These are phyloP conservation scores for Caradrina clavipalpis DNA, from an alignment of 2,888 invertebrate species.

Conservation along the genomic window DNA sequence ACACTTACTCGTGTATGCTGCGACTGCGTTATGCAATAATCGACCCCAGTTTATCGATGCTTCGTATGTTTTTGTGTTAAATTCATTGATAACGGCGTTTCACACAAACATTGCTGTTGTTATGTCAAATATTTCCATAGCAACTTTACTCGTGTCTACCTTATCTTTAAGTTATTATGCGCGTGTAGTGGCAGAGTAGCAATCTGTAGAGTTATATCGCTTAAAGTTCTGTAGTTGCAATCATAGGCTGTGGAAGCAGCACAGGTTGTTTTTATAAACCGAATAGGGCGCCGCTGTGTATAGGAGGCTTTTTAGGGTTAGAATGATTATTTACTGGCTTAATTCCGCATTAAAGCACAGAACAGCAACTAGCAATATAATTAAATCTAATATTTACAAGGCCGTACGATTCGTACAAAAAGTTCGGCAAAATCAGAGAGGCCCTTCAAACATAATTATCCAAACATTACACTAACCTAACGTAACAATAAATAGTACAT, in stretches of 20 bases:
- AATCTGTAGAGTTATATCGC: conserved; percentile 10
- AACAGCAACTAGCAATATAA: not conserved
- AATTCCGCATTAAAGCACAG: not conserved
- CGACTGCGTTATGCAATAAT: conserved; percentile 50
- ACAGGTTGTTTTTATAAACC: not conserved
- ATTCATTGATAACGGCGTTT: conserved; percentile 48
- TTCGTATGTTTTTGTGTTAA: conserved; percentile 52
- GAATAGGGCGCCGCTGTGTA: not conserved
- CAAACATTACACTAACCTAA: conserved; percentile 4
- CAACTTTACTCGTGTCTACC: conserved; percentile 37
- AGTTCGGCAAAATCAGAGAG: conserved; percentile 7
- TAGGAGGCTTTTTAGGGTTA: conserved; percentile 17
- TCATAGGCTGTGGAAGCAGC: not conserved
- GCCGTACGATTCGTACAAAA: conserved; percentile 17
- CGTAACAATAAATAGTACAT: not conserved
- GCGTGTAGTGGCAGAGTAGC: conserved; percentile 23
- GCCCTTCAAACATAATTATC: conserved; percentile 10
- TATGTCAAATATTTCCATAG: conserved; percentile 47
- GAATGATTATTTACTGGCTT: conserved; percentile 1
- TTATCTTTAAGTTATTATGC: conserved; percentile 33
- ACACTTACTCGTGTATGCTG: conserved; percentile 16
- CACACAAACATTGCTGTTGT: conserved; percentile 41
- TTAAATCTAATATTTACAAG: conserved; percentile 15
- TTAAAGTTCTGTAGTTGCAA: conserved; percentile 13
- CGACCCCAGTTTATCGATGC: conserved; percentile 50